Evolutionary conservation across 30 jellyfish, hydroid and myxozoan species (phyloP), one percentile per base, ranked within the genome.

Genomic region (Aurelia aurita complex sp. Pacific): DNA sequence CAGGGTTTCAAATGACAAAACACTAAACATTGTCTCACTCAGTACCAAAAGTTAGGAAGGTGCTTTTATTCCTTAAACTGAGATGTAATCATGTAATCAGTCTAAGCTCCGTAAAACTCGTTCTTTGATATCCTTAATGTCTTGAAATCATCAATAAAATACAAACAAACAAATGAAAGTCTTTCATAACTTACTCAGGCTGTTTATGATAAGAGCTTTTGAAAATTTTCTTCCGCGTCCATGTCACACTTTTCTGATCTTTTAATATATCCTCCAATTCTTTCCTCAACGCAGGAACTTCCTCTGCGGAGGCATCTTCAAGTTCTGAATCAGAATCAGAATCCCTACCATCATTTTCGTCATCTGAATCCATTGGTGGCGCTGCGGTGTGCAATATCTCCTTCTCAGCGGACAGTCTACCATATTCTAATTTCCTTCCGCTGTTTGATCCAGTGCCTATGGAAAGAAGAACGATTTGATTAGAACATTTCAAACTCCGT

Each of bases 241-340:
- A 88, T 1, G 7, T 15, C 10, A 43, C 13, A 12, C 16, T 35
- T 59, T 46, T 74, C 19, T 80, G 74, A 35, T 68, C 92, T 0
- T 57, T 79, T 33, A 80, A 59, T 18, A 64, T 18, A 36, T 71
- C 79, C 11, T 43, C 77, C 33, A 88, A n/a, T 32, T 81, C 18
- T n/a, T 36, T 74, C 78, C 81, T 86, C 14, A 88, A 9, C 6
- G 68, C 89, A 14, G 71, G 69, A 16, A 71, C 85, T 42, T 88
- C 89, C n/a, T 64, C 85, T 14, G 80, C 66, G 34, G 64, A 6
- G 15, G 92, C 97, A 74, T 88, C 97, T 18, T 71, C 89, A 11
- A 88, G 59, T 3, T 74, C 94, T 1, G 8, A 38, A 2, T 75
- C 94, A 2, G 13, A 35, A 29, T 75, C 88, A 59, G 74, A 62